These are phyloP conservation scores for Pelodytes ibericus DNA, from an alignment of 2,797 vertebrate species.

Conservation along the genomic window DNA sequence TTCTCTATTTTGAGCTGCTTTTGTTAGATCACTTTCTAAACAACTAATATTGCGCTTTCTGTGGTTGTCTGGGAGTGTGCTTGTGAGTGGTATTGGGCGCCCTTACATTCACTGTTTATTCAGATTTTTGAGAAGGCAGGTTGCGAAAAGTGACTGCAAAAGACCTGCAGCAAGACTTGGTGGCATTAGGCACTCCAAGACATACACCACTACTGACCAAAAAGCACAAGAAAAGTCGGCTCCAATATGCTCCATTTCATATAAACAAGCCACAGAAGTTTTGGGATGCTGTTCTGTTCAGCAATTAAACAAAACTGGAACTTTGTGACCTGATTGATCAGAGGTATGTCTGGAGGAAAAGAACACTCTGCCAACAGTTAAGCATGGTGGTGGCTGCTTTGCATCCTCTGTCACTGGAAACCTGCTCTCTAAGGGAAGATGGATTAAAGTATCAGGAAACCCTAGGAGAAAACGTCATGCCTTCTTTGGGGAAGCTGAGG, in stretches of 20 bases:
- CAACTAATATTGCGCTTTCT: too few relatives aligned
- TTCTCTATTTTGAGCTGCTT: too few relatives aligned
- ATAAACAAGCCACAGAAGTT: neutral
- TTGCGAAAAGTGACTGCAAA: neutral
- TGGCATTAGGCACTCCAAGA: neutral
- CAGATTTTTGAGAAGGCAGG: neutral
- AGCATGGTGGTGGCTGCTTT: neutral
- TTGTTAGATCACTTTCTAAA: too few relatives aligned
- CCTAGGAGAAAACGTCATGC: neutral
- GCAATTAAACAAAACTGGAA: neutral
- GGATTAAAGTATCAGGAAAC: neutral
- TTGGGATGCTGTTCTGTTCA: neutral
- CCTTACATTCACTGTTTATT: too few relatives aligned
- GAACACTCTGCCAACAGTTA: neutral
- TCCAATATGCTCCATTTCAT: slow-evolving; percentile 2
- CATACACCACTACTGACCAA: neutral
- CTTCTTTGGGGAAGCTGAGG: neutral
- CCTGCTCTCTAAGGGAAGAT: neutral
- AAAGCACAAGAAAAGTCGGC: neutral
- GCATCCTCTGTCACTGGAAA: neutral
- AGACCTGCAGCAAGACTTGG: neutral
- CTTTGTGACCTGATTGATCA: neutral
- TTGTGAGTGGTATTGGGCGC: too few relatives aligned
- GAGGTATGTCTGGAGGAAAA: neutral
- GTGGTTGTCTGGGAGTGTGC: too few relatives aligned